These are phyloP conservation scores for Nebria salina DNA, from an alignment of 2,888 invertebrate genomes.

Conservation along the genomic window DNA sequence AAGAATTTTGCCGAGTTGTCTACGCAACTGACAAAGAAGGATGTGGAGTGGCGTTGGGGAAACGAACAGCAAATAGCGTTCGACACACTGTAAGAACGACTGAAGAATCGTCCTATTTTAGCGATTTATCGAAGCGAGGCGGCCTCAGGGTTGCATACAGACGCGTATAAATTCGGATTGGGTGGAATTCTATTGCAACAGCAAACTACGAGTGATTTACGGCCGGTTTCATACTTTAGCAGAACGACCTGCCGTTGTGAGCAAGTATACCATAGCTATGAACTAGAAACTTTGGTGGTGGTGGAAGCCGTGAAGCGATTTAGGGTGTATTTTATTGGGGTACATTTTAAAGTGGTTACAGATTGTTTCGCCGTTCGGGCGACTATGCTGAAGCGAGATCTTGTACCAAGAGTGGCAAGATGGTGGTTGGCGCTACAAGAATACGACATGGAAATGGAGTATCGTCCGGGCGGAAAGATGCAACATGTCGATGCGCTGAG, in stretches of 20 bases:
- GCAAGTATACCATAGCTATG: slow-evolving; percentile 55
- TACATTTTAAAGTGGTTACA: slow-evolving; percentile 53
- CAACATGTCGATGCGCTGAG: background rate
- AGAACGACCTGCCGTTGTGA: slow-evolving; percentile 54
- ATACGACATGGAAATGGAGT: background rate
- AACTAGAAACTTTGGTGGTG: slow-evolving; percentile 57
- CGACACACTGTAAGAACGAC: slow-evolving; percentile 35
- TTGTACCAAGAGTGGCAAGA: background rate
- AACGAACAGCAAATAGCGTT: slow-evolving; percentile 25
- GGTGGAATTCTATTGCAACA: slow-evolving; percentile 53
- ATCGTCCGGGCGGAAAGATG: background rate
- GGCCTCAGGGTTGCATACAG: slow-evolving; percentile 53
- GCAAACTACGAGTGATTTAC: slow-evolving; percentile 49
- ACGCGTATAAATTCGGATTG: slow-evolving; percentile 52
- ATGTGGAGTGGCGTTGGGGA: background rate
- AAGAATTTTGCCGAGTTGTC: slow-evolving; percentile 25
- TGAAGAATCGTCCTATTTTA: slow-evolving; percentile 47
- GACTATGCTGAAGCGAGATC: too few relatives aligned
- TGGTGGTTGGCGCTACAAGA: slow-evolving; percentile 2
- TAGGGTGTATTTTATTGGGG: slow-evolving; percentile 50
- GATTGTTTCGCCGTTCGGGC: slow-evolving; percentile 48
- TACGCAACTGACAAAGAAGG: background rate
- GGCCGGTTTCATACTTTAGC: slow-evolving; percentile 55
- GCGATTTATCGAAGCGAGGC: background rate
- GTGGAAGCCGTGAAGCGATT: slow-evolving; percentile 55